Evolutionary conservation across 2,888 invertebrate species (phyloP), one percentile per base, ranked within the genome.

Genomic region (Hydropsyche betteni): DNA sequence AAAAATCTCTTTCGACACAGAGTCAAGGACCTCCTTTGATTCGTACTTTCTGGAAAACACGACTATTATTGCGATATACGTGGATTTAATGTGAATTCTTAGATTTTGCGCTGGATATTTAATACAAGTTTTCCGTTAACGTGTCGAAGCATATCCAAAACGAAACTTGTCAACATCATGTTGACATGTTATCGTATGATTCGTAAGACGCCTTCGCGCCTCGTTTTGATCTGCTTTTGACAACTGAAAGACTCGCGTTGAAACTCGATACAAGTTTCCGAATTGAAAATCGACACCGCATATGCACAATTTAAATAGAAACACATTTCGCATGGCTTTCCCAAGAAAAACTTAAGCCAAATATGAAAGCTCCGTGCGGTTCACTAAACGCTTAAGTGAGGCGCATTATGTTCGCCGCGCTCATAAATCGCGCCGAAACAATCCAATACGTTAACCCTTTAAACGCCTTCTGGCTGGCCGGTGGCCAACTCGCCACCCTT

Each of bases 371-470:
- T 44, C 6, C 44, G 44, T 44, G 44, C 2, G 58, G 58, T 58
- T 58, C 58, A 58, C 14, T 58, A 58, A 58, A 58, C 58, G 58
- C 16, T 58, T 58, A 58, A 58, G 58, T 58, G 16, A 58, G 58
- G 14, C 24, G 58, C 58, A 58, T 58, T 24, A 24, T 36, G 34
- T 36, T 64, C 64, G 64, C n/a, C 33, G 10, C n/a, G 12, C 14
- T 12, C 64, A 64, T 64, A 64, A 64, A 64, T 64, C 64, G 64
- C 34, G 36, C 36, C 36, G 64, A 64, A 64, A 64, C 64, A 64
- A 64, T 64, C 64, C 64, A 64, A 64, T 64, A 64, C 64, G 64
- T 64, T 64, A 64, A 64, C 64, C 64, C 55, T 34, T 64, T 64
- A 33, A 64, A 36, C n/a, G 36, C 36, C 64, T n/a, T 24, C 8